Base-by-base conservation (phyloP, 2,888 invertebrate genomes). In the Agapetus fuscipes region DNA sequence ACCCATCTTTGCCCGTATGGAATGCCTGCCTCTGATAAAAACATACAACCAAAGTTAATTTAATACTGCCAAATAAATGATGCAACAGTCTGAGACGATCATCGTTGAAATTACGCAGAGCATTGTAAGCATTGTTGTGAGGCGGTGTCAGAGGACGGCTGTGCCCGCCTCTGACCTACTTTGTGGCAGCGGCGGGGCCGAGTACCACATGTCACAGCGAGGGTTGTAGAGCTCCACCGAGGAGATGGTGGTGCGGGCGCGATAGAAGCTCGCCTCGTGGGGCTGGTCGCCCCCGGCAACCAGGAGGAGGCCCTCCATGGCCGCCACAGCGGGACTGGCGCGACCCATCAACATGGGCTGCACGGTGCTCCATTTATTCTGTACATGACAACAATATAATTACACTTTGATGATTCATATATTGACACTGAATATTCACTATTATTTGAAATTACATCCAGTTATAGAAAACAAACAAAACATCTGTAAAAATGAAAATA, bases 141-240 rank as follows among this genome's bases (percentile, higher is more conserved):
- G n/a, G n/a, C n/a, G n/a, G n/a, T n/a, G 71, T 75, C 77, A 79
- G 57, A 80, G 80, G 55, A 88, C 81, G 40, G 86, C 83, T 46
- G 87, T 86, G 43, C 87, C 88, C 30, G 89, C 88, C 64, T 90
- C 90, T 37, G 88, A 85, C 48, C 91, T 76, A 51, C 85, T 83
- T 56, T 83, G 82, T 15, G 88, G 86, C 56, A 93, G 71, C 46
- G 83, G 74, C 30, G 84, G 81, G 49, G 84, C 83, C 52, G 80
- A 72, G 48, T 76, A 74, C 93, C 94, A 94, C 35, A 66, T 64
- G 61, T 83, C 79, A 10, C 72, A 75, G 39, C 77, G 64, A 7
- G 90, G 89, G 64, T 89, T 84, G 64, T 83, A 93, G 51, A 83
- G 74, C 63, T 93, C 90, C 10, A 88, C 86, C 35, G 80, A 78